Conservation (phyloP, 1,140 invertebrate genomes). For the Dendroctonus ponderosae region DNA sequence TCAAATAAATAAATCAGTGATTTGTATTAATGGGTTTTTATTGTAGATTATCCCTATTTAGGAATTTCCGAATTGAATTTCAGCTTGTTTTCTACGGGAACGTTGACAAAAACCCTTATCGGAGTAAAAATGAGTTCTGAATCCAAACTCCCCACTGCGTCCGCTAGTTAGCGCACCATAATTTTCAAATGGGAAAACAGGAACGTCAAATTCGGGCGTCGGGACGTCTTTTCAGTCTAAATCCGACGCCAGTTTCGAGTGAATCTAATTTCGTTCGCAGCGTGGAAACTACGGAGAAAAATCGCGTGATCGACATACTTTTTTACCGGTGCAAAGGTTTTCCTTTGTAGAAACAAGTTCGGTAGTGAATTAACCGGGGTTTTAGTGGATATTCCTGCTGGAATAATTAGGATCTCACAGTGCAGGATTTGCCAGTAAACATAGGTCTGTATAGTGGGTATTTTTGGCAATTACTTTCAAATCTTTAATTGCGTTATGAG, state of each 20-base stretch:
- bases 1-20: constrained; percentile 25
- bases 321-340: no score
- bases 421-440: no score
- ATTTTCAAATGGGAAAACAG: constrained; percentile 10
- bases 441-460: no score
- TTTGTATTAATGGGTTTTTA: constrained; percentile 5
- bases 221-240: constrained; percentile 9
- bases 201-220: constrained; percentile 13
- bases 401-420: no score
- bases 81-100: no score
- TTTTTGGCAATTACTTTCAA: no score
- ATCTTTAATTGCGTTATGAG: no score
- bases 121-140: background rate
- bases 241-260: constrained; percentile 3
- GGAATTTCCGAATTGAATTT: no score
- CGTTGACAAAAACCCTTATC: background rate
- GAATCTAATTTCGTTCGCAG: background rate
- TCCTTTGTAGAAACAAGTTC: no score
- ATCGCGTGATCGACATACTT: background rate
- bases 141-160: constrained; percentile 2
- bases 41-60: no score
- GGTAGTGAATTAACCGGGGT: no score
- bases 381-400: no score
- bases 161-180: constrained; percentile 8
- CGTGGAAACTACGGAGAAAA: background rate